phyloP scores from a whole-genome alignment of 2,888 invertebrate species.

The Apantesis nais region DNA sequence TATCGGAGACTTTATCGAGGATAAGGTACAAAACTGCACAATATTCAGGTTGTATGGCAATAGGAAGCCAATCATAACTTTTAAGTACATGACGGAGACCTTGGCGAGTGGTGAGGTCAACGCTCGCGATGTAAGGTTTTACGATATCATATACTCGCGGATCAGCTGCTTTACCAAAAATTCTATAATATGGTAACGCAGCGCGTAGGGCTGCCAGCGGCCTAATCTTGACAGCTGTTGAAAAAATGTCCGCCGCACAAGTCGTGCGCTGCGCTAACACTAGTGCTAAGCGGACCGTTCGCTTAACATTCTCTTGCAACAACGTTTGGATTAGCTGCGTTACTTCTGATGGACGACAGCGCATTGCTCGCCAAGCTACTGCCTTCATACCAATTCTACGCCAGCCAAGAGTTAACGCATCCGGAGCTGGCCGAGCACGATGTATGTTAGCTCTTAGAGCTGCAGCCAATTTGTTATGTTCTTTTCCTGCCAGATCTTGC shows the following conservation, averaged over 20 bases:
- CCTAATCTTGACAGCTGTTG: slow-evolving; percentile 43
- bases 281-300: slow-evolving; percentile 56
- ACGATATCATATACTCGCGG: no score
- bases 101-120: slow-evolving; percentile 40
- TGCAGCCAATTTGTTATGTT: slow-evolving; percentile 42
- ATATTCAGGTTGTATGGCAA: slow-evolving; percentile 55
- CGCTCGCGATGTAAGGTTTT: slow-evolving; percentile 48
- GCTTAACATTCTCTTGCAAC: slow-evolving; percentile 43
- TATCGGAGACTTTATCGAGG: slow-evolving; percentile 39
- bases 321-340: slow-evolving; percentile 46
- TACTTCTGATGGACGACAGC: slow-evolving; percentile 48
- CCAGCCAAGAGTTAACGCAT: slow-evolving; percentile 56
- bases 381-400: slow-evolving; percentile 59
- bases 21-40: no score
- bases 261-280: slow-evolving; percentile 50
- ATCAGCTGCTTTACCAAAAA: slow-evolving; percentile 29
- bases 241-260: slow-evolving; percentile 43
- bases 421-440: slow-evolving; percentile 51
- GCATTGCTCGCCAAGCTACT: slow-evolving; percentile 56
- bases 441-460: slow-evolving; percentile 58
- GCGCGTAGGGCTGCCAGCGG: slow-evolving; percentile 55
- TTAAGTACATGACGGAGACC: slow-evolving; percentile 22
- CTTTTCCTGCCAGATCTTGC: slow-evolving; percentile 28
- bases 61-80: slow-evolving; percentile 47
- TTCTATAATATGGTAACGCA: slow-evolving; percentile 49